phyloP scores from a whole-genome alignment of 2,113 vertebrate species.

The Crotalus viridis region DNA sequence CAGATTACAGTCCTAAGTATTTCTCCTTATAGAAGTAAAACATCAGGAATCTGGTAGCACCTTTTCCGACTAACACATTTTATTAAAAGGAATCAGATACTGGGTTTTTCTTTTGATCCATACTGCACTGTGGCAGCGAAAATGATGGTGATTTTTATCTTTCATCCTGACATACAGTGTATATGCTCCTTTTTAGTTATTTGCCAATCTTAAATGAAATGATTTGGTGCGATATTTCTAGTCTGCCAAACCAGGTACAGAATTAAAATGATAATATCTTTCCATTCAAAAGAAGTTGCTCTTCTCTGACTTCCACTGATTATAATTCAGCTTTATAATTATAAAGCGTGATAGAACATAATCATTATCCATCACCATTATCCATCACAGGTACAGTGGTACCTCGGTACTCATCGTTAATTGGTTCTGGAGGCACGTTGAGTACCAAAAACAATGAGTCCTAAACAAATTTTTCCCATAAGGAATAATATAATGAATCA shows the following conservation, averaged over 20 bases:
- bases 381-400: neutral
- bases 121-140: neutral
- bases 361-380: neutral
- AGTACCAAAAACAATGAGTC: neutral
- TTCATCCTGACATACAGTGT: neutral
- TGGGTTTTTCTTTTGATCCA: neutral
- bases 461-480: neutral
- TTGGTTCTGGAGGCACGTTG: neutral
- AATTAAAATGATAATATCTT: slow-evolving; percentile 14
- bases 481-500: neutral
- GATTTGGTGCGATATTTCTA: slow-evolving; percentile 12
- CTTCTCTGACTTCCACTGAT: neutral
- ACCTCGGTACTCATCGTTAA: neutral
- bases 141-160: neutral
- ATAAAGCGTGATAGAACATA: neutral
- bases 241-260: neutral
- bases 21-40: neutral
- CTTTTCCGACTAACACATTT: neutral
- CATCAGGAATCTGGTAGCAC: neutral
- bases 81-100: neutral
- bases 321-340: neutral
- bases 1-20: neutral
- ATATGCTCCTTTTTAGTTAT: neutral
- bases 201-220: neutral
- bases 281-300: neutral